Percentiles rank a stretch among this genome's conserved stretches.
These are phyloP conservation scores for Myxocyprinus asiaticus DNA, from an alignment of 2,113 vertebrate species.

Conservation along the genomic window DNA sequence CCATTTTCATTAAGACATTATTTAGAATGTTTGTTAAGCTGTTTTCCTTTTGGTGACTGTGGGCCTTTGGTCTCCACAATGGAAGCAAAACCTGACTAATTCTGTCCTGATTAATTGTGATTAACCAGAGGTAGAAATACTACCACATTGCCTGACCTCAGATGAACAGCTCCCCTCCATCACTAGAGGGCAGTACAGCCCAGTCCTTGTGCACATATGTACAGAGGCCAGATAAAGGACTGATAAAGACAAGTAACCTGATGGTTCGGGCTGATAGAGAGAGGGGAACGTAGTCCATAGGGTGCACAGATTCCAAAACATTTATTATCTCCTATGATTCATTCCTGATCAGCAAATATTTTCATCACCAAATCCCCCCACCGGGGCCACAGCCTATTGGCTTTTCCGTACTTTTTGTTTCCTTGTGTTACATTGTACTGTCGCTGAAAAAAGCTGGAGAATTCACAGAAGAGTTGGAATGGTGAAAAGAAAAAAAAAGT, in stretches of 20 bases:
- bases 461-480: too few species aligned
- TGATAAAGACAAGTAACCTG: conserved; percentile 70
- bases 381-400: conserved; percentile 57
- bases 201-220: conserved; percentile 62
- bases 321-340: conserved; percentile 78
- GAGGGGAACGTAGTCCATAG: conserved; percentile 61
- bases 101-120: too few species aligned
- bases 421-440: conserved; percentile 70
- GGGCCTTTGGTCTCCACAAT: too few species aligned
- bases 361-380: conserved; percentile 75
- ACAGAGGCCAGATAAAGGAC: conserved; percentile 64
- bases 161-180: conserved; percentile 17
- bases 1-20: too few species aligned
- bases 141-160: neutral
- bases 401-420: conserved; percentile 52
- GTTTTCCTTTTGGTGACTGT: too few species aligned
- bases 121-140: neutral
- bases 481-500: too few species aligned
- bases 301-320: conserved; percentile 76
- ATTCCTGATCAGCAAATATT: conserved; percentile 75
- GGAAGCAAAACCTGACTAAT: too few species aligned
- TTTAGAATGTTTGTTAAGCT: too few species aligned
- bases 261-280: conserved; percentile 67
- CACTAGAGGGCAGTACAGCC: conserved; percentile 79
- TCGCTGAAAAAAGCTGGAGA: conserved; percentile 38